A percentile compares a stretch with the other conserved stretches of the same genome.
These are phyloP conservation scores for Salmo trutta DNA, from an alignment of 2,797 vertebrate genomes.

Conservation along the genomic window DNA sequence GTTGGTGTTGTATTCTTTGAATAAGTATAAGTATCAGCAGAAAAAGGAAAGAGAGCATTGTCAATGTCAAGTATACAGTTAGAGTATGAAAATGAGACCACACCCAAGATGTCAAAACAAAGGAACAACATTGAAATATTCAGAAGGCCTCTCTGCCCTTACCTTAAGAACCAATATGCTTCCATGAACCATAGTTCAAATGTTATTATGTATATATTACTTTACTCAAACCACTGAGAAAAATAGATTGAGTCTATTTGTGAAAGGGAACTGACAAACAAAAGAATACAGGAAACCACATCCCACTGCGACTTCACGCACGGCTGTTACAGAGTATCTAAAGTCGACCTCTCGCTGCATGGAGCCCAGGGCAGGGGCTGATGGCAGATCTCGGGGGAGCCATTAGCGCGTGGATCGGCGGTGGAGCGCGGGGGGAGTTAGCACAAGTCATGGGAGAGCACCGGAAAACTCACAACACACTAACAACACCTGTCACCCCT, in stretches of 20 bases:
- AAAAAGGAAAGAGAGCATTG: background rate
- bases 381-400: slow-evolving; percentile 79
- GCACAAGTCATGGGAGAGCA: slow-evolving; percentile 74
- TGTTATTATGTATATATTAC: background rate
- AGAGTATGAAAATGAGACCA: background rate
- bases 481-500: slow-evolving; percentile 86
- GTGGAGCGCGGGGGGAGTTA: slow-evolving; percentile 63
- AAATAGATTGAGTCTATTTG: background rate
- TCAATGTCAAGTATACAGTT: background rate
- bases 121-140: background rate
- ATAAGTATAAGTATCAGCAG: background rate
- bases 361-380: slow-evolving; percentile 79
- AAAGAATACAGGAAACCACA: background rate
- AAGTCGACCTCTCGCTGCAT: slow-evolving; percentile 70
- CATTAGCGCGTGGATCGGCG: slow-evolving; percentile 76
- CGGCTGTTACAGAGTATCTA: slow-evolving; percentile 79
- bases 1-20: background rate
- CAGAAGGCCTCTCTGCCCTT: background rate
- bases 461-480: slow-evolving; percentile 77
- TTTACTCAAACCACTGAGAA: background rate
- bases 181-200: background rate
- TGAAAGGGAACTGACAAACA: slow-evolving; percentile 18
- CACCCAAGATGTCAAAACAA: background rate
- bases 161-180: background rate
- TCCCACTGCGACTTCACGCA: slow-evolving; percentile 60